Evolutionary conservation across 92 coral and sea anemone species (phyloP), one percentile per base, ranked within the genome.

Genomic region (Galaxea fascicularis): DNA sequence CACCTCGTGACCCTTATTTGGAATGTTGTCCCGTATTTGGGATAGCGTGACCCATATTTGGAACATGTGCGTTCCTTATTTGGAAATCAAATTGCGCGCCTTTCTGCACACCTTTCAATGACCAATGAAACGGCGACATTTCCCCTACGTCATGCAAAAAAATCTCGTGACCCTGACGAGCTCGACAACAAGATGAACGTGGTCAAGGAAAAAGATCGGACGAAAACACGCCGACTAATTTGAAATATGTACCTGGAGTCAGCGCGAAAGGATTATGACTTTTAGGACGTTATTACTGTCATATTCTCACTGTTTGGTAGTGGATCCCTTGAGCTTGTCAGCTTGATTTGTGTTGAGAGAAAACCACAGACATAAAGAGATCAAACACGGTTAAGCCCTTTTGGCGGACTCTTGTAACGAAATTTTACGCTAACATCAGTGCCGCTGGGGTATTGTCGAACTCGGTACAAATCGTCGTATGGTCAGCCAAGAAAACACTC

Each of bases 41-140:
- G 78, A 70, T 13, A 26, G 77, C 86, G 78, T 70, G 78, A 70
- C 86, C 86, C 86, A 54, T 82, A 70, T 82, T 81, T 81, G 85
- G 85, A 69, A 81, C 85, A 65, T 53, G 67, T 67, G 85, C 41
- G 68, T 81, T 31, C 86, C 86, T 12, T 82, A 82, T 82, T 82
- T 56, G 86, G 46, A 66, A 82, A 57, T 82, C 45, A 57, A 82
- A 82, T 82, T 70, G 45, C 78, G 67, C 86, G 86, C 86, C 86
- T 29, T 68, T 44, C 57, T 63, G 59, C 45, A 56, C 70, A 27
- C 29, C 56, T 57, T 25, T 2, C 8, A 41, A 26, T 24, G 39
- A 31, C 86, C 86, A 82, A 82, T 82, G 6, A 79, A 18, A 49
- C 30, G 35, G 28, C 75, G 84, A 28, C 54, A 20, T 66, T 21